These are phyloP conservation scores for Hylaeus anthracinus DNA, from an alignment of 1,140 invertebrate genomes.

Conservation along the genomic window DNA sequence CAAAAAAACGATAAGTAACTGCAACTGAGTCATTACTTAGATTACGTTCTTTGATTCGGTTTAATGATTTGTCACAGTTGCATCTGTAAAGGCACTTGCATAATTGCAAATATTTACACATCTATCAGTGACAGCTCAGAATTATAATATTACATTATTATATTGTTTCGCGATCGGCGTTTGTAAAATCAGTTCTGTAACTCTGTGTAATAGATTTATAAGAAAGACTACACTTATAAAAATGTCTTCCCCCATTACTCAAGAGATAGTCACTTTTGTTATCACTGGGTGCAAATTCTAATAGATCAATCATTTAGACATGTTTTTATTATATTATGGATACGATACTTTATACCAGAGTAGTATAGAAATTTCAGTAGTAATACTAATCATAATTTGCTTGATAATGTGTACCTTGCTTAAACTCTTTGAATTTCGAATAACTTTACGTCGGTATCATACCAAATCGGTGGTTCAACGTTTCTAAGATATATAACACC, in stretches of 20 bases:
- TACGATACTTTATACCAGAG: slow-evolving; percentile 37
- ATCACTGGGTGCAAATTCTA: slow-evolving; percentile 13
- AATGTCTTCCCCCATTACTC: background rate
- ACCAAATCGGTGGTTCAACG: slow-evolving; percentile 99
- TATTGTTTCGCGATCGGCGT: background rate
- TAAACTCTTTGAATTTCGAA: slow-evolving; percentile 98
- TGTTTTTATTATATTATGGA: slow-evolving; percentile 21
- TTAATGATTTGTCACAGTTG: slow-evolving; percentile 4
- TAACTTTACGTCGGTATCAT: slow-evolving; percentile 98
- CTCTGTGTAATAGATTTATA: slow-evolving; percentile 39
- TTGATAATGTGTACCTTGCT: slow-evolving; percentile 50
- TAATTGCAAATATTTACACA: slow-evolving; percentile 30
- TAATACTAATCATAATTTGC: slow-evolving; percentile 19
- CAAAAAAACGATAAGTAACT: background rate
- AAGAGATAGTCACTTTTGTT: slow-evolving; percentile 6
- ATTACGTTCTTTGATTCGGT: background rate
- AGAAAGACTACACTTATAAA: slow-evolving; percentile 25
- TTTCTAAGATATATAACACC: slow-evolving; percentile 99
- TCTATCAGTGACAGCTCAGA: slow-evolving; percentile 1
- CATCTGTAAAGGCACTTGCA: slow-evolving; percentile 34
- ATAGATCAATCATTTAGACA: slow-evolving; percentile 8
- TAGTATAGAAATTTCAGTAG: slow-evolving; percentile 25
- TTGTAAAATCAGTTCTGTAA: slow-evolving; percentile 42
- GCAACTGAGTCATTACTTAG: slow-evolving; percentile 11
- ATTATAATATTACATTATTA: slow-evolving; percentile 1